Conservation (phyloP, 2,113 vertebrate genomes). For the Galemys pyrenaicus region DNA sequence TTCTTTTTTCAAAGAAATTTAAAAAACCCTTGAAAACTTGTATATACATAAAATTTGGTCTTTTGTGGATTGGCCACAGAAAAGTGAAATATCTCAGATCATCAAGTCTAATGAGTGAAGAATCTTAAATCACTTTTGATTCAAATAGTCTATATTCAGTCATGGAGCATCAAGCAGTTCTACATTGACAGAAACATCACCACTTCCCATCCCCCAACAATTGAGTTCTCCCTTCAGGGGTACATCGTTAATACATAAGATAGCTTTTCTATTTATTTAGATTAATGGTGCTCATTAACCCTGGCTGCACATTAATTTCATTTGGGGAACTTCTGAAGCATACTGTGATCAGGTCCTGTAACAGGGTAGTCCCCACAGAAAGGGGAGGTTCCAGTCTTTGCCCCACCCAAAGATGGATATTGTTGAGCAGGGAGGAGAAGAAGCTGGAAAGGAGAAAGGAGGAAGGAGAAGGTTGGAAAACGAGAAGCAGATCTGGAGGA, state of each 20-base stretch:
- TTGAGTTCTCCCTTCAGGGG: not conserved
- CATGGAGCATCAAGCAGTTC: not conserved
- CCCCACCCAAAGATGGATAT: too few species aligned
- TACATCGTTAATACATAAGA: not conserved
- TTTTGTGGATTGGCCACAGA: not conserved
- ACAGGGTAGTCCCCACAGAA: too few species aligned
- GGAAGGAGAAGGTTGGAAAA: too few species aligned
- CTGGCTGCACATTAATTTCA: not conserved
- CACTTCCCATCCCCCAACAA: not conserved
- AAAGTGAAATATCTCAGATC: not conserved
- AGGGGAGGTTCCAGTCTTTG: too few species aligned
- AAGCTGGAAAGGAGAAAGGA: too few species aligned
- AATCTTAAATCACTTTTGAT: not conserved
- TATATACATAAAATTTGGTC: not conserved
- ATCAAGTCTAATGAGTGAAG: not conserved
- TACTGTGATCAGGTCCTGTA: not conserved
- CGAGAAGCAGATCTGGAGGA: too few species aligned
- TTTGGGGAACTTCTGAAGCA: slow-evolving; percentile 4
- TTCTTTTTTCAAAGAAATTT: slow-evolving; percentile 19
- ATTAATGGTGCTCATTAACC: not conserved
- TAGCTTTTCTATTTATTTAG: slow-evolving; percentile 7
- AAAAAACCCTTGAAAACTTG: not conserved
- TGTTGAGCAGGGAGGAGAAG: too few species aligned
- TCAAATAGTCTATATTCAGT: not conserved
- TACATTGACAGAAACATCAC: not conserved